These are phyloP conservation scores for Thymelicus lineola DNA, from an alignment of 2,888 invertebrate species.

Conservation along the genomic window DNA sequence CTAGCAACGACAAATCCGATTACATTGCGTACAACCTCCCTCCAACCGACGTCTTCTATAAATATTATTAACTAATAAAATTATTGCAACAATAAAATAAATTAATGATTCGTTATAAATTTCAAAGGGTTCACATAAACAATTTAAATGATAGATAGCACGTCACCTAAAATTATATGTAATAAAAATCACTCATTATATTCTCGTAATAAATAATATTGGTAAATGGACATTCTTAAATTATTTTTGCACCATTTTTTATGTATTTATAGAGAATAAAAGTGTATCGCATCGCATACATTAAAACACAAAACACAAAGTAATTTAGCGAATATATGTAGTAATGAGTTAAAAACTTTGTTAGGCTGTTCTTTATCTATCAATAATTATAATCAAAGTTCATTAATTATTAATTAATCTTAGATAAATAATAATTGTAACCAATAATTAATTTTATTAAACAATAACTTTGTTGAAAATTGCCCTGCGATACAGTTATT, in stretches of 20 bases:
- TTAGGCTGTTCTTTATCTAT: too few species aligned
- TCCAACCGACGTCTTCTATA: constrained; percentile 56
- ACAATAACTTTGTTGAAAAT: not conserved
- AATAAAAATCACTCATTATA: not conserved
- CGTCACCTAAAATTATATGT: constrained; percentile 22
- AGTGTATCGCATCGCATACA: constrained; percentile 17
- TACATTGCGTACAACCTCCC: constrained; percentile 39
- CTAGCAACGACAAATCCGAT: constrained; percentile 24
- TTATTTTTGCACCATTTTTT: constrained; percentile 68
- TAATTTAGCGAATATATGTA: not conserved
- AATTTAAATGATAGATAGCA: constrained; percentile 20
- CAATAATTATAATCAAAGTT: too few species aligned
- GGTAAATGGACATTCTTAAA: constrained; percentile 47
- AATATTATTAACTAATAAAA: constrained; percentile 50
- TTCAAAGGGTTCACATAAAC: constrained; percentile 21
- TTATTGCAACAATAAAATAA: constrained; percentile 40
- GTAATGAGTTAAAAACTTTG: too few species aligned
- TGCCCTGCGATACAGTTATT: constrained; percentile 18
- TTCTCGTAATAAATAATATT: constrained; percentile 20
- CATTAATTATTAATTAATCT: too few species aligned
- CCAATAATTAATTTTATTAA: not conserved
- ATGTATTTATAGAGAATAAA: constrained; percentile 6
- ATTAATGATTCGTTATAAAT: constrained; percentile 33
- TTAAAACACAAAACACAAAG: not conserved
- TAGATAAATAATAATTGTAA: too few species aligned